phyloP scores from a whole-genome alignment of 2,113 vertebrate species.

The Zosterops hypoxanthus region DNA sequence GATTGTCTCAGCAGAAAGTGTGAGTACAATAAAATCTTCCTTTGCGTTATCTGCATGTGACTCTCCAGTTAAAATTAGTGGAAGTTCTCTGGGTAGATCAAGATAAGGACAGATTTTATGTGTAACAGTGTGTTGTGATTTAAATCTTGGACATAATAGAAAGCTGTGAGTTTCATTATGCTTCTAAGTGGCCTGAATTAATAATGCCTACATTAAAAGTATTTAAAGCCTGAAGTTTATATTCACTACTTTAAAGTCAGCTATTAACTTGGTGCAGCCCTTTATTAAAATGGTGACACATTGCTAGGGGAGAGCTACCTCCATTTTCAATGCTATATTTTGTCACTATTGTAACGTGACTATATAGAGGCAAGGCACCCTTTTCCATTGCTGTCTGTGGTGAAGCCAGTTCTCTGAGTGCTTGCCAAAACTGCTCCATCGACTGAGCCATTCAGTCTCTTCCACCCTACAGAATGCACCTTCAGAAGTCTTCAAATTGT shows the following conservation, averaged over 20 bases:
- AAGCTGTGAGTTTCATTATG: neutral
- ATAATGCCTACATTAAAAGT: neutral
- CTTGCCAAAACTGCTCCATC: neutral
- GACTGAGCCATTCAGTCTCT: neutral
- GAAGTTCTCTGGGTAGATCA: neutral
- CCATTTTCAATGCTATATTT: neutral
- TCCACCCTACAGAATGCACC: neutral
- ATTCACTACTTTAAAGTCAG: neutral
- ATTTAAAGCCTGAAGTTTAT: neutral
- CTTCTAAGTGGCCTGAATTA: neutral
- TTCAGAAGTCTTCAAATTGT: neutral
- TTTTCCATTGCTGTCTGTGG: neutral
- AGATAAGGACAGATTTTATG: neutral
- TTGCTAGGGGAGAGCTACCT: neutral
- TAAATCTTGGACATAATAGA: neutral
- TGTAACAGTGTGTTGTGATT: neutral
- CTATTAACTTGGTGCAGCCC: neutral
- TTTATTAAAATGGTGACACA: neutral
- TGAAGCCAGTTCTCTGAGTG: neutral
- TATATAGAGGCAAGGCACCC: neutral
- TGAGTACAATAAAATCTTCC: neutral
- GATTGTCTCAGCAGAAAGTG: slow-evolving; percentile 29
- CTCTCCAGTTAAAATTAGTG: neutral
- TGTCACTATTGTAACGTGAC: neutral
- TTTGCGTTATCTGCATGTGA: neutral